Percentiles rank a stretch among this genome's conserved stretches.
phyloP scores from a whole-genome alignment of 2,797 vertebrate genomes.

The Anguilla marmorata region DNA sequence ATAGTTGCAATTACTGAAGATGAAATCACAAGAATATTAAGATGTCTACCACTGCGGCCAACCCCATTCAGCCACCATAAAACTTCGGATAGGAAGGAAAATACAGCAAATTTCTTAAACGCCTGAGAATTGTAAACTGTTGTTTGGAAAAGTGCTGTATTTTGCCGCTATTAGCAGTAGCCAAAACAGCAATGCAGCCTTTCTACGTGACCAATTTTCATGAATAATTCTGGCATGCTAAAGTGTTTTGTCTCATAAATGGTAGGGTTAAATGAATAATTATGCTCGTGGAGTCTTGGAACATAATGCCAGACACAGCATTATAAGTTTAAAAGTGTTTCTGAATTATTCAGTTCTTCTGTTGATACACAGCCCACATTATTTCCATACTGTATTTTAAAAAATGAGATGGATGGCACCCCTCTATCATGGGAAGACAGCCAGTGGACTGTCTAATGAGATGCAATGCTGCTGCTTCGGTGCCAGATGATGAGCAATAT shows the following conservation, averaged over 20 bases:
- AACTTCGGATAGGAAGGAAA: neutral
- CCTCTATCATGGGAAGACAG: slow-evolving; percentile 3
- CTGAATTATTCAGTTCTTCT: neutral
- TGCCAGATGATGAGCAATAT: neutral
- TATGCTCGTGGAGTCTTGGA: neutral
- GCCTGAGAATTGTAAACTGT: neutral
- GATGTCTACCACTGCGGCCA: neutral
- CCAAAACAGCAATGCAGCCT: neutral
- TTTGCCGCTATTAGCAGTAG: neutral
- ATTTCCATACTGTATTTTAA: neutral
- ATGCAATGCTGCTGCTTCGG: neutral
- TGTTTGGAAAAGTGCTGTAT: neutral
- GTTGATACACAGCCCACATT: neutral
- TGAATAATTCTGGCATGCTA: slow-evolving; percentile 6
- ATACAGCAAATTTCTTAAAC: neutral
- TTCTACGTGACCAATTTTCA: neutral
- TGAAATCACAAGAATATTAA: neutral
- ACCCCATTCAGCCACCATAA: neutral
- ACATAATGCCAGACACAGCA: neutral
- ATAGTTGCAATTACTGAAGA: neutral
- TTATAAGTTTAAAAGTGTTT: neutral
- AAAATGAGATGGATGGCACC: neutral
- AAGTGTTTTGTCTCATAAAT: neutral
- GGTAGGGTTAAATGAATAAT: slow-evolving; percentile 14
- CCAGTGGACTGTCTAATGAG: neutral